Evolutionary conservation across 1,140 invertebrate species (phyloP), one percentile per base, ranked within the genome.

Genomic region (Scylla paramamosain): DNA sequence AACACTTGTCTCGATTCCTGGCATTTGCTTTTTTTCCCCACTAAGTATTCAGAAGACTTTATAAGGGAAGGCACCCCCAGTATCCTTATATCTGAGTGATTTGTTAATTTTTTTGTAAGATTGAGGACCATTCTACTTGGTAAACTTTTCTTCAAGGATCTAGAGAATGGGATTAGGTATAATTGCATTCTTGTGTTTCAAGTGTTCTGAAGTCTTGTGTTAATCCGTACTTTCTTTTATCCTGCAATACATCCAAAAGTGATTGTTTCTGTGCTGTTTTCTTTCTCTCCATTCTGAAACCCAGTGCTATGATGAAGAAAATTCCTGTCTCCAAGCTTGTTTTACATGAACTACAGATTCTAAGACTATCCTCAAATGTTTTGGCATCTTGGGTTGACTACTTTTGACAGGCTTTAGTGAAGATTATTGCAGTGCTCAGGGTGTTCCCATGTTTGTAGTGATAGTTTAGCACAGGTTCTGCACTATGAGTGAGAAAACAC

Each of bases 121-220:
- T 45, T 89, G 93, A 90, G 93, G 87, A 91, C 67, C 88, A 94
- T 89, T 45, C 88, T 48, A 45, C 89, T 94, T 91, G 67, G 93
- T 89, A n/a, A 90, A 39, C 83, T 91, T 52, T 94, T 94, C 45
- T 82, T 32, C 52, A 20, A 39, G 77, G 86, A 77, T 39, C 29
- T 77, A 93, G 92, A 77, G 82, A 45, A 31, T 94, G 93, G 32
- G 93, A 28, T 89, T 90, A 29, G 93, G 52, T 32, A 59, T 39
- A 12, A 94, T 89, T 31, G 39, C 28, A 82, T 90, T 67, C n/a
- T 77, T 94, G 39, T 77, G n/a, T 45, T 88, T 77, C 86, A 28
- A 88, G 31, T 92, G 25, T 20, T 20, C 14, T 45, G 3, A 77
- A n/a, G 45, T 39, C 77, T 46, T 14, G 31, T 12, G 16, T 46